phyloP scores from a whole-genome alignment of 2,888 invertebrate genomes.

The Noctua janthina region DNA sequence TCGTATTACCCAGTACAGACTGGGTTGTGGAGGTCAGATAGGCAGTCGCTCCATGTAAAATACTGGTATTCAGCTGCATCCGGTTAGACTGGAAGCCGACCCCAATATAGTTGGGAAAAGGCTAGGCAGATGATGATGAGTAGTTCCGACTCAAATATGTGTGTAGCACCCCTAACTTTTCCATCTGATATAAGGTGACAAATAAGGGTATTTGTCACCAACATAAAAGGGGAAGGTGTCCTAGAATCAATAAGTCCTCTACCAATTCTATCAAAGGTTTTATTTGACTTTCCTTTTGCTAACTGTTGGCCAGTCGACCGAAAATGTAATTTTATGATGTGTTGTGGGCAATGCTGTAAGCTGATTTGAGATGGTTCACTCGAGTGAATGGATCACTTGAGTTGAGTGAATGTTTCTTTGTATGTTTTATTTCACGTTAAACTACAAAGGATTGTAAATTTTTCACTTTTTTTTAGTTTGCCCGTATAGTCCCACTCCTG shows the following conservation, averaged over 20 bases:
- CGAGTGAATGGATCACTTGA: neutral
- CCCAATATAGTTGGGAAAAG: too few relatives aligned
- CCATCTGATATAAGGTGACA: conserved; percentile 5
- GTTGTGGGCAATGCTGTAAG: neutral
- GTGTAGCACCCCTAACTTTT: neutral
- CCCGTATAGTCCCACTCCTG: too few relatives aligned
- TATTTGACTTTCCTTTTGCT: conserved; percentile 19
- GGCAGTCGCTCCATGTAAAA: too few relatives aligned
- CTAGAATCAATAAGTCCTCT: conserved; percentile 16
- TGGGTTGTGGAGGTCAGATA: too few relatives aligned
- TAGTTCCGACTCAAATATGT: neutral
- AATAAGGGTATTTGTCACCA: conserved; percentile 22
- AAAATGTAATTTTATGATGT: neutral
- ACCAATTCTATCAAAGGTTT: conserved; percentile 7
- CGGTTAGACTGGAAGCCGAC: too few relatives aligned
- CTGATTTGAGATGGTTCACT: neutral
- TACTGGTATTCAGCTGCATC: too few relatives aligned
- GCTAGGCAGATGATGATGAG: too few relatives aligned
- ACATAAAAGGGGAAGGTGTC: conserved; percentile 24
- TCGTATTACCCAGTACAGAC: too few relatives aligned
- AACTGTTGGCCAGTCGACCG: neutral
- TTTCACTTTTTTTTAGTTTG: too few relatives aligned
- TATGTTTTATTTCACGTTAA: neutral
- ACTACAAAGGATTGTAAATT: neutral
- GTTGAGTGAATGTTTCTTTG: neutral